Percentiles rank a stretch among this genome's conserved stretches.
Evolutionary conservation across 2,113 vertebrate genomes (phyloP).

Genomic region (Lasiurus cinereus): DNA sequence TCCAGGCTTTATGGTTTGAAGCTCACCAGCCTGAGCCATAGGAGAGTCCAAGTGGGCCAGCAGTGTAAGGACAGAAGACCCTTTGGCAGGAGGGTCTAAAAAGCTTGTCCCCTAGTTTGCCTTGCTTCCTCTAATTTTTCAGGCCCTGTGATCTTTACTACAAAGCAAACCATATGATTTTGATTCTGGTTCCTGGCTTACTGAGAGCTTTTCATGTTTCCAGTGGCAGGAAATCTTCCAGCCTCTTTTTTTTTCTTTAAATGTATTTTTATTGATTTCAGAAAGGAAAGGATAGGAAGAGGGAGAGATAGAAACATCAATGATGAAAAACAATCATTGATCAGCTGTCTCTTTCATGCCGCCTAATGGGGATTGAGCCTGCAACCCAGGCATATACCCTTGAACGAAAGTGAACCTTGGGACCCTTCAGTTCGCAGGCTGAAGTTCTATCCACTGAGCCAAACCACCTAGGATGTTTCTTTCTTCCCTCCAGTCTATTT

Average conservation of each 20-base stretch:
- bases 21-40: conserved; percentile 5
- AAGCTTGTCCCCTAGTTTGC: conserved; percentile 31
- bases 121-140: conserved; percentile 49
- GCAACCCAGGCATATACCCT: no score
- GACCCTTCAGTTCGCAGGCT: no score
- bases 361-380: no score
- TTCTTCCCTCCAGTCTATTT: neutral
- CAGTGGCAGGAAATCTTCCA: neutral
- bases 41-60: neutral
- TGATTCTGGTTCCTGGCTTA: conserved; percentile 47
- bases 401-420: no score
- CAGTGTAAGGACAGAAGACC: neutral
- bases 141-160: conserved; percentile 70
- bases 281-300: no score
- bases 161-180: conserved; percentile 68
- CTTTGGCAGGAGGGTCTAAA: neutral
- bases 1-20: neutral
- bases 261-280: no score
- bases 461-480: no score
- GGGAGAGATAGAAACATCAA: no score
- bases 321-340: no score
- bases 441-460: no score
- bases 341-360: no score
- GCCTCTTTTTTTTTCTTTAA: neutral
- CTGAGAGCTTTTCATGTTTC: conserved; percentile 61